Evolutionary conservation across 2,113 vertebrate species (phyloP).

Genomic region (Myotis brandtii): DNA sequence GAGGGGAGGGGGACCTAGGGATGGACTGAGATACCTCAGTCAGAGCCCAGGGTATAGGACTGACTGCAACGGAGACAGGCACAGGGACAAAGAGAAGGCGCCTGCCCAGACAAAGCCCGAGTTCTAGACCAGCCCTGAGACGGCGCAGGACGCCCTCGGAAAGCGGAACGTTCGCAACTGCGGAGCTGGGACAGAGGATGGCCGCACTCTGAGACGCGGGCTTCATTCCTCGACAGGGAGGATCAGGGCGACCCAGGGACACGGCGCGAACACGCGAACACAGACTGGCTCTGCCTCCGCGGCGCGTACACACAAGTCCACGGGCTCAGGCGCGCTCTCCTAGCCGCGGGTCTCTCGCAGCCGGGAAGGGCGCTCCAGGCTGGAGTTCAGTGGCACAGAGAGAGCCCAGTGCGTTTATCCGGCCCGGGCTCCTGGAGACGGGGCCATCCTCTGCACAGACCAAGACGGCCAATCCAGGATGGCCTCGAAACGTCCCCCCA

Average conservation of each 20-base stretch:
- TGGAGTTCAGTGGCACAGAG: fast-evolving
- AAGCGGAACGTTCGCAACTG: constrained; percentile 83
- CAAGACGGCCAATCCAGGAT: background rate
- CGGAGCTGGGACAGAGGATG: background rate
- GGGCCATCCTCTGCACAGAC: background rate
- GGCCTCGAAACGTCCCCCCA: background rate
- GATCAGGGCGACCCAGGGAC: background rate
- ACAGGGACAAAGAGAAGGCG: background rate
- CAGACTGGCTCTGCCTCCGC: background rate
- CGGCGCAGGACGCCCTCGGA: constrained; percentile 74
- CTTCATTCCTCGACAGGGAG: background rate
- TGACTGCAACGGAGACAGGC: background rate
- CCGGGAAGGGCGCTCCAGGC: background rate
- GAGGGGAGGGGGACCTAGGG: background rate
- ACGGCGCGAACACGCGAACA: background rate
- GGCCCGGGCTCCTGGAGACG: background rate
- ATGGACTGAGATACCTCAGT: background rate
- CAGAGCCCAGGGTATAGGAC: background rate
- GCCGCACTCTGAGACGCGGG: background rate
- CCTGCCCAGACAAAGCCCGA: constrained; percentile 45
- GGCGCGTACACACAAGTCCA: background rate
- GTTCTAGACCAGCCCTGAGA: constrained; percentile 66
- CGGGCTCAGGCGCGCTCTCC: background rate
- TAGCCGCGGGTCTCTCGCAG: background rate
- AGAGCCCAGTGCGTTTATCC: background rate